Evolutionary conservation across 2,888 invertebrate genomes (phyloP), one percentile per base, ranked within the genome.

Genomic region (Rotaria magnacalcarata): DNA sequence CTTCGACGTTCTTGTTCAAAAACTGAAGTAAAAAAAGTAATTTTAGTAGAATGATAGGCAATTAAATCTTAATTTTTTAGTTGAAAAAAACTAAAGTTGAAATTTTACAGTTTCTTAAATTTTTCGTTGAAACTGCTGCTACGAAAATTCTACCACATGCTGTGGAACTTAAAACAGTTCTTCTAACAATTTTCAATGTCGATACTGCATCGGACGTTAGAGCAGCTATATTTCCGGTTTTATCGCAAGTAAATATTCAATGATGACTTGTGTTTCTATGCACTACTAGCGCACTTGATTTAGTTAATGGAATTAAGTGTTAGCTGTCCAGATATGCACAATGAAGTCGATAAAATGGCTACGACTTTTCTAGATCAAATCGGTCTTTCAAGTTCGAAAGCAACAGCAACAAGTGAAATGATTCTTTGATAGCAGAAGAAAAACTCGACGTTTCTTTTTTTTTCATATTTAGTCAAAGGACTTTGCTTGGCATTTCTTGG

Each of bases 401-500:
- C 54, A 47, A 24, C 58, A 60, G 47, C 24, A 21, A 60, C 54
- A 14, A 56, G 56, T 85, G 4, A n/a, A 41, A 7, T 58, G 4
- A 16, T n/a, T 43, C 5, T 27, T 24, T 60, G 14, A 27, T 54
- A 4, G 16, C 34, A 24, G 60, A 60, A 19, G 16, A n/a, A 67
- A 14, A 14, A 11, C 16, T 19, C 50, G 50, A 50, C 8, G n/a
- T n/a, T 85, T 21, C 0, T 56, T 14, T 85, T 43, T 47, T 43
- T 14, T 85, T 10, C 85, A 86, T 87, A 75, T 84, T 85, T 67
- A 90, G 90, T 90, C 80, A 90, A 89, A 87, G 89, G 89, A 50
- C 89, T 89, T 84, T 89, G 90, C 47, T 90, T 89, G 87, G 88
- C 89, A 84, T 87, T 92, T 21, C 88, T 92, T 34, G 92, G 92